Base-by-base conservation (phyloP, 2,113 vertebrate genomes). In the Ivindomyrus marchei region DNA sequence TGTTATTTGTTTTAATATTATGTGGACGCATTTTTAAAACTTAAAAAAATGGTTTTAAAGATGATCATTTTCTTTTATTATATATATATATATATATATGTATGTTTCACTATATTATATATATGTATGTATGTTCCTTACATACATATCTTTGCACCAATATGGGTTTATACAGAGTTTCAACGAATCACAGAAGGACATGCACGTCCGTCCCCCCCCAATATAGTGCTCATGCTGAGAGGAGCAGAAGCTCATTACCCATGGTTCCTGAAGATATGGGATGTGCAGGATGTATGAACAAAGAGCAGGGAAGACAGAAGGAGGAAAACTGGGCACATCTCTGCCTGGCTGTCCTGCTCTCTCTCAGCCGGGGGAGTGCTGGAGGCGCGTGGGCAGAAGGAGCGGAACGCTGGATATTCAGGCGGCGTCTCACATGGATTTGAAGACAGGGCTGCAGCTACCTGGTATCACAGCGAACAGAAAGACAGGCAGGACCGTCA, bases 321-420 rank as follows among this genome's bases (percentile, higher is more conserved):
- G 15, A 96, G 94, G 87, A 95, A 91, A 47, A 86, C 84, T 90
- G 91, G 91, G 93, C 93, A 94, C 96, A 96, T 96, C 83, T 95
- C 95, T 93, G 92, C 93, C 91, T 91, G 90, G 91, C 93, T 93
- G 91, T 94, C 93, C 24, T 19, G 9, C 80, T 24, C 53, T 62
- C 91, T 89, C 90, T 93, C 92, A 89, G 92, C 87, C 5, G 47
- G 46, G 89, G 89, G 90, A 90, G 89, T 13, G 83, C 19, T 89
- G 89, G 70, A 53, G 87, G 92, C 36, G 39, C 8, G 45, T 88
- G 47, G 80, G 90, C 21, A 4, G 80, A 47, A 89, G 87, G 89
- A 5, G 91, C 62, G 90, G 27, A 89, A 91, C 90, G 92, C 90
- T 92, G 91, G 77, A 45, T 47, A 92, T 13, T 42, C 31, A 47